Percentiles rank a stretch among this genome's conserved stretches.
Conservation (phyloP, 2,113 vertebrate species). For the Cinclus mexicanus region DNA sequence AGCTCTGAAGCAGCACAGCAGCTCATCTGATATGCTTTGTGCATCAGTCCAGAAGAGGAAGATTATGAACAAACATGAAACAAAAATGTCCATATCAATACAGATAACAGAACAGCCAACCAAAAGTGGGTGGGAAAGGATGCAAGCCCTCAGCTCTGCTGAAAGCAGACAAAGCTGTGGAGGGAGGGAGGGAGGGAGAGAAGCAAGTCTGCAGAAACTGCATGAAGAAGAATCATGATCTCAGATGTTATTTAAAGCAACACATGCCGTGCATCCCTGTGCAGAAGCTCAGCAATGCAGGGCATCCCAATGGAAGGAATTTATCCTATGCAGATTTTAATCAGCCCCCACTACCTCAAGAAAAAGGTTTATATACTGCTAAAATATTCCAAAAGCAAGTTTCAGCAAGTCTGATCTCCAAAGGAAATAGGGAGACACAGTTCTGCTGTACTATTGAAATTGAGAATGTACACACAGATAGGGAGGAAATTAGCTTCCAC, state of each 20-base stretch:
- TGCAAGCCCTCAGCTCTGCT: not conserved
- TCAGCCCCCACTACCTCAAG: not conserved
- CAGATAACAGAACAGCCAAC: not conserved
- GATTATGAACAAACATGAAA: not conserved
- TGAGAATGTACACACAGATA: not conserved
- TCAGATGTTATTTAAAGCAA: not conserved
- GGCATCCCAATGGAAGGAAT: not conserved
- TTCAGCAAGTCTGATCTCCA: not conserved
- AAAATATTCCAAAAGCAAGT: not conserved
- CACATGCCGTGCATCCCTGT: not conserved
- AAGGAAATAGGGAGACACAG: fast-evolving
- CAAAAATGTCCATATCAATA: not conserved
- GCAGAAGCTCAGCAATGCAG: not conserved
- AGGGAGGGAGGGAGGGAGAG: not conserved
- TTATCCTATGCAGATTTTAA: not conserved
- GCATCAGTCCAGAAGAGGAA: not conserved
- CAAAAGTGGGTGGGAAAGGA: not conserved
- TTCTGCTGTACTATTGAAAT: not conserved
- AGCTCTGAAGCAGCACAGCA: not conserved
- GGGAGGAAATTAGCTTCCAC: not conserved
- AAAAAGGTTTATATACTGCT: not conserved
- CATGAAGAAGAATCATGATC: not conserved
- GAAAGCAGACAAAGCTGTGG: not conserved
- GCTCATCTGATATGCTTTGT: not conserved
- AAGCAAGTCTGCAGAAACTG: not conserved